Percentiles rank a stretch among this genome's conserved stretches.
Evolutionary conservation across 2,797 vertebrate genomes (phyloP).

Genomic region (Chaenodraco wilsoni): DNA sequence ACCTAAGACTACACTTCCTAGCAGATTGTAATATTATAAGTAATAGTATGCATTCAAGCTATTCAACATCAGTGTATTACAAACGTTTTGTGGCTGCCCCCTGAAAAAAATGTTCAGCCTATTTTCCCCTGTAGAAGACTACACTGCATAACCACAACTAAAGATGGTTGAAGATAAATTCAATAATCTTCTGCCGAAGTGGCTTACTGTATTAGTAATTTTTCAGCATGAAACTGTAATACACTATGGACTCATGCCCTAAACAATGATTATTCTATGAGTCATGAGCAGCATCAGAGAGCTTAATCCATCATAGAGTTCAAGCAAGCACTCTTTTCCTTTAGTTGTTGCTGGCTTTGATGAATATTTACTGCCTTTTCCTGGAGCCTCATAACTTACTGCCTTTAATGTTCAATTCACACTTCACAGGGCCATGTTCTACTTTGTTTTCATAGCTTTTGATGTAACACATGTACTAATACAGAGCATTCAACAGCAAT

Average conservation of each 20-base stretch:
- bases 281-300: slow-evolving; percentile 63
- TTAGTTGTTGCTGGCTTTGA: slow-evolving; percentile 53
- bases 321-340: slow-evolving; percentile 55
- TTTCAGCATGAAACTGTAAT: slow-evolving; percentile 57
- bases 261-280: slow-evolving; percentile 71
- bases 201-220: slow-evolving; percentile 49
- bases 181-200: slow-evolving; percentile 43
- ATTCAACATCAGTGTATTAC: background rate
- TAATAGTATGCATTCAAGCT: slow-evolving; percentile 8
- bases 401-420: slow-evolving; percentile 48
- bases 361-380: slow-evolving; percentile 61
- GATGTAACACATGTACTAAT: slow-evolving; percentile 41
- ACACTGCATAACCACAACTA: slow-evolving; percentile 14
- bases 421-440: slow-evolving; percentile 13
- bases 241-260: slow-evolving; percentile 44
- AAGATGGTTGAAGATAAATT: slow-evolving; percentile 42
- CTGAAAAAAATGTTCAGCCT: no score
- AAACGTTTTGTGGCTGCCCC: background rate
- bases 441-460: slow-evolving; percentile 24
- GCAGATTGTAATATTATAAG: slow-evolving; percentile 2
- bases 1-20: slow-evolving; percentile 7
- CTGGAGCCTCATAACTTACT: slow-evolving; percentile 47
- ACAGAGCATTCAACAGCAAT: slow-evolving; percentile 27
- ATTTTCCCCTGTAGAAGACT: slow-evolving; percentile 17
- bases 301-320: slow-evolving; percentile 72